Conservation (phyloP, 2,113 vertebrate genomes). For the Falcunculus frontatus region DNA sequence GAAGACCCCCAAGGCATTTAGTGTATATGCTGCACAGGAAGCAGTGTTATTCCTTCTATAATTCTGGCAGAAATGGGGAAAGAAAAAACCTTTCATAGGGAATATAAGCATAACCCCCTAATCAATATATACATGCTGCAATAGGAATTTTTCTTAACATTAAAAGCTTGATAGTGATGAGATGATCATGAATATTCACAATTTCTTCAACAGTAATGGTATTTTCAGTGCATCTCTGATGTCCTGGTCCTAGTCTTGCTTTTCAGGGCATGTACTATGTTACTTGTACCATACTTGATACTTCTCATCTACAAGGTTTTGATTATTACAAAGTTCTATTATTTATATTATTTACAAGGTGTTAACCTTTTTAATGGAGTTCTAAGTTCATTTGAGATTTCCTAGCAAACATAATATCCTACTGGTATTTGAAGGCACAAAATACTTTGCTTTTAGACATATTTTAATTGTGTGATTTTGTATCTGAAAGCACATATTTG, state of each 20-base stretch:
- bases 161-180: neutral
- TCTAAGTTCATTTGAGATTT: neutral
- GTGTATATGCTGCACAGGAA: neutral
- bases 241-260: neutral
- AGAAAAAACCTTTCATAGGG: neutral
- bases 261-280: neutral
- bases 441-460: neutral
- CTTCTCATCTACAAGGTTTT: neutral
- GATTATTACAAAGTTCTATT: neutral
- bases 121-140: neutral
- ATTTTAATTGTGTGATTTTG: neutral
- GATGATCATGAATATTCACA: neutral
- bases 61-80: neutral
- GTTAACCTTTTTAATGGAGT: neutral
- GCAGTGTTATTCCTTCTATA: neutral
- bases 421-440: neutral
- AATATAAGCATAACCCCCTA: neutral
- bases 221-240: neutral
- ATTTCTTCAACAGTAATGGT: neutral
- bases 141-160: neutral
- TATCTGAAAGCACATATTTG: neutral
- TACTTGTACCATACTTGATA: rapidly evolving
- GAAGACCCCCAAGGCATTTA: neutral
- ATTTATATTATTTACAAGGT: neutral
- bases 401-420: neutral